These are phyloP conservation scores for Pocota personata DNA, from an alignment of 2,888 invertebrate species.

Conservation along the genomic window DNA sequence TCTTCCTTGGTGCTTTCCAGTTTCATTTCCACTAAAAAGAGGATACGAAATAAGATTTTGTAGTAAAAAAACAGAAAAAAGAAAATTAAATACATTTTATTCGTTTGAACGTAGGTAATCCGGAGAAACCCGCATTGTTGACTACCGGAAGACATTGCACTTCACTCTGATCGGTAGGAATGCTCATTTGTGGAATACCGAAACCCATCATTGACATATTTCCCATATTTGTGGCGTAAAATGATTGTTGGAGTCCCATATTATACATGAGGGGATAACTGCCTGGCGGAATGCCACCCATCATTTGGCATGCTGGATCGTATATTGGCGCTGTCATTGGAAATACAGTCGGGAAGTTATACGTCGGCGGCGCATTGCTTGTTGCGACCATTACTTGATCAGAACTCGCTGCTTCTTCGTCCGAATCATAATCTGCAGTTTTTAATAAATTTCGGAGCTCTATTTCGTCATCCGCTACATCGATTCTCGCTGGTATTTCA, in stretches of 20 bases:
- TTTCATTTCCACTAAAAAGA: slow-evolving; percentile 43
- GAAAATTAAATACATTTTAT: slow-evolving; percentile 50
- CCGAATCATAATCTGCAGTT: slow-evolving; percentile 30
- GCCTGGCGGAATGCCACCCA: not conserved
- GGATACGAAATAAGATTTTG: not conserved
- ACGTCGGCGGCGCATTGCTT: not conserved
- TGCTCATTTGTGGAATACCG: slow-evolving; percentile 25
- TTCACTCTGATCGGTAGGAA: slow-evolving; percentile 24
- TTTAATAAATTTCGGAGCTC: slow-evolving; percentile 30
- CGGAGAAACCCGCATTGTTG: slow-evolving; percentile 22
- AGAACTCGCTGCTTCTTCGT: slow-evolving; percentile 3
- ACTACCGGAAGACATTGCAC: slow-evolving; percentile 58
- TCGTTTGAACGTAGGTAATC: slow-evolving; percentile 46
- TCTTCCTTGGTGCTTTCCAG: not conserved
- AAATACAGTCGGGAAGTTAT: slow-evolving; percentile 1
- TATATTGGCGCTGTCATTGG: not conserved
- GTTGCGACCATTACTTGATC: no score
- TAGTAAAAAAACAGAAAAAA: not conserved
- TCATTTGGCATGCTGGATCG: slow-evolving; percentile 18
- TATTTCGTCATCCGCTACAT: not conserved
- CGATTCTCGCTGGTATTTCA: not conserved
- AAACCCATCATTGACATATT: slow-evolving; percentile 39
- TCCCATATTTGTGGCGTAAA: slow-evolving; percentile 6
- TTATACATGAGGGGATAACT: slow-evolving; percentile 29
- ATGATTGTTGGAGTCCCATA: slow-evolving; percentile 8